Evolutionary conservation across 2,113 vertebrate species (phyloP), one percentile per base, ranked within the genome.

Genomic region (Antechinus flavipes): DNA sequence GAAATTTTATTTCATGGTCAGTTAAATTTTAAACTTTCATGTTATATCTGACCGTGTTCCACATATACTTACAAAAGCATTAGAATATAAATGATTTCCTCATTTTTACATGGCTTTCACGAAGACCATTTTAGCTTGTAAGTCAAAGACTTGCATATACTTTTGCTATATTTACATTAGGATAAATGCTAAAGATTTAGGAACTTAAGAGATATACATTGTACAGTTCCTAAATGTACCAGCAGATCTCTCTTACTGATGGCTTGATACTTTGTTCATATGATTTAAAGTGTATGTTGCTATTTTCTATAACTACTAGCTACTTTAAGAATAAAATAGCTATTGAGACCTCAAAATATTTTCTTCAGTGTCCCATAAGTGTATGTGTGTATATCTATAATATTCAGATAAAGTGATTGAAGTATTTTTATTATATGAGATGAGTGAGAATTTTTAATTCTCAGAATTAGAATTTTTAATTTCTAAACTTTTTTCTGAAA

Each of bases 251-350:
- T 97, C 97, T 97, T 97, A 94, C 95, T 97, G 96, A 90, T 95
- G 92, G 25, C 90, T 55, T 0, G n/a, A 19, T 90, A 5, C 49
- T 94, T 95, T 97, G 95, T 97, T 97, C 92, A 94, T 93, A 97
- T 97, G 95, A 97, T 96, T 93, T 96, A 95, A 98, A 98, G 96
- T 96, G 49, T 98, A 93, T 95, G 92, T 97, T 97, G 97, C 94
- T 97, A 96, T 98, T 99, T 98, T 98, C 97, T 98, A 98, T 95
- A 98, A 97, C 96, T 98, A 96, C 98, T 98, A 98, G 91, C 91
- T 95, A 95, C 94, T 98, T 98, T 98, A 97, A 98, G 97, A 99
- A 99, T 98, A 99, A 99, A 99, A 97, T 97, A 98, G 97, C 97
- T 98, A 97, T 97, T 97, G 97, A 98, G 98, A 97, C 68, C 42